A percentile compares a stretch with the other conserved stretches of the same genome.
Evolutionary conservation across 23 tunicate genomes (phyloP).

Genomic region (Phallusia fumigata): DNA sequence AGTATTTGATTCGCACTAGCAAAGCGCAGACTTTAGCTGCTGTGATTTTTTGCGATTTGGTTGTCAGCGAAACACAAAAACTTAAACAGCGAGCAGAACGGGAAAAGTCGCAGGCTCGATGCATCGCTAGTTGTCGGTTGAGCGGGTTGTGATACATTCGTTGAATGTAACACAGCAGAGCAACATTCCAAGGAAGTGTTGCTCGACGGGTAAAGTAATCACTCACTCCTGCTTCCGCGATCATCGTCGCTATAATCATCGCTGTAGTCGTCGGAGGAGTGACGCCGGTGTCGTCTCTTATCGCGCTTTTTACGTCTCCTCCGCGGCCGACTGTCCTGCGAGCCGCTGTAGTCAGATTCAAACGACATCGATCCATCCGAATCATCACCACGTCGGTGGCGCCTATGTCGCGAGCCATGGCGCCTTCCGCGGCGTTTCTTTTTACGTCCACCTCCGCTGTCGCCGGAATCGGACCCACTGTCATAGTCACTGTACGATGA

Average conservation of each 20-base stretch:
- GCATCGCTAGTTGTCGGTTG: neutral
- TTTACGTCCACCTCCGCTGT: conserved; percentile 27
- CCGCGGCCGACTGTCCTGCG: conserved; percentile 43
- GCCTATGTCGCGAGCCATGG: conserved; percentile 31
- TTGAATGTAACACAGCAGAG: conserved; percentile 25
- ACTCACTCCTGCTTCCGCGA: conserved; percentile 64
- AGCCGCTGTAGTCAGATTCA: conserved; percentile 46
- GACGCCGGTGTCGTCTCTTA: conserved; percentile 42
- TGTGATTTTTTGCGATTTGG: conserved; percentile 20
- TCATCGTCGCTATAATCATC: conserved; percentile 36
- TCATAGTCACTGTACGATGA: conserved; percentile 48
- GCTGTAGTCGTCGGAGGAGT: conserved; percentile 53
- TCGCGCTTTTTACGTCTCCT: conserved; percentile 30
- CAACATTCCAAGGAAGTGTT: conserved; percentile 8
- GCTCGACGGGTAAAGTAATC: neutral
- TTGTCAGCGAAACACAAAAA: neutral
- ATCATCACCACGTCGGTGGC: conserved; percentile 23
- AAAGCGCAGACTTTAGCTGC: conserved; percentile 32
- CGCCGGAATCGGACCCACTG: conserved; percentile 40
- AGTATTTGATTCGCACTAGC: neutral
- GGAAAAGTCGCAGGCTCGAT: conserved; percentile 46
- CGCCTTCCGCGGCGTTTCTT: conserved; percentile 17
- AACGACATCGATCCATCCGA: conserved; percentile 21
- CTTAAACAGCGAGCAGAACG: neutral
- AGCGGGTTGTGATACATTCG: conserved; percentile 13